phyloP scores from a whole-genome alignment of 2,888 invertebrate species.

The Noctua fimbriata region DNA sequence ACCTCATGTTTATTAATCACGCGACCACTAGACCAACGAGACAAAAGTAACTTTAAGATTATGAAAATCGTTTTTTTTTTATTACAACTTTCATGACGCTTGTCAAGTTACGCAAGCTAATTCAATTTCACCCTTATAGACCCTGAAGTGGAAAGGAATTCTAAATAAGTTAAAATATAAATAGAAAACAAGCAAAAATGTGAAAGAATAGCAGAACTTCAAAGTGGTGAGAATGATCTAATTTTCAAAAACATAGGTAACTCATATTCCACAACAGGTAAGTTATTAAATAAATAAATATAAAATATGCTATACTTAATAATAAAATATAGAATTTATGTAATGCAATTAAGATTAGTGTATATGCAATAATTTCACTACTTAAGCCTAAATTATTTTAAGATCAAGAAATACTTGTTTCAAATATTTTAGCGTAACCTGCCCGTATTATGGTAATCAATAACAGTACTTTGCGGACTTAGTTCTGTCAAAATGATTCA shows the following conservation, averaged over 20 bases:
- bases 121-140: background rate
- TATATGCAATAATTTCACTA: conserved; percentile 37
- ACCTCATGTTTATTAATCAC: background rate
- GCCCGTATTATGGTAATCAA: conserved; percentile 58
- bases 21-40: background rate
- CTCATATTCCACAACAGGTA: conserved; percentile 51
- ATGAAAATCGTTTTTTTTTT: too few relatives aligned
- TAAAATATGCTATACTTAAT: conserved; percentile 20
- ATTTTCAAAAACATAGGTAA: conserved; percentile 43
- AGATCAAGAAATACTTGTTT: conserved; percentile 28
- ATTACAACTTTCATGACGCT: background rate
- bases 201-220: background rate
- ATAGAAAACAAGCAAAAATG: background rate
- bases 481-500: background rate
- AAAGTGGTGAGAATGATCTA: background rate
- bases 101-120: background rate
- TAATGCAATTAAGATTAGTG: conserved; percentile 11
- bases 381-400: conserved; percentile 36
- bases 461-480: background rate
- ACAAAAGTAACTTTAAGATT: background rate
- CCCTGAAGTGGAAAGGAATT: background rate
- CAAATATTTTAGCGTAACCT: conserved; percentile 32
- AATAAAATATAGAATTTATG: conserved; percentile 1
- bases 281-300: conserved; percentile 39
- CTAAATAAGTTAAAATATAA: background rate